Evolutionary conservation across 2,888 invertebrate genomes (phyloP).

Genomic region (Dasysyrphus albostriatus): DNA sequence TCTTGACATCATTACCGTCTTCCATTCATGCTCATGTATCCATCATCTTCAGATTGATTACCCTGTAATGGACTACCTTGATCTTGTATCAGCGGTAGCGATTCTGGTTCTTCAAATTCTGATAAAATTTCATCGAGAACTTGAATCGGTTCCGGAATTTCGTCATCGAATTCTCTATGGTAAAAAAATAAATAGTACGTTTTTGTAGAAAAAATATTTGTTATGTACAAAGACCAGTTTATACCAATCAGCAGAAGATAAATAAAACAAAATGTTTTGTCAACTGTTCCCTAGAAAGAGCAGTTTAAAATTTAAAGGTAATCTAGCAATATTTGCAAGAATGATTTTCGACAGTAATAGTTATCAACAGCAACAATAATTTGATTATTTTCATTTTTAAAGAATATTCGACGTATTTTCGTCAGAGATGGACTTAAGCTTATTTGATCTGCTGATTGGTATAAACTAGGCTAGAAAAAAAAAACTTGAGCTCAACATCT

Average conservation of each 20-base stretch:
- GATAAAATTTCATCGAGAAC: slow-evolving; percentile 94
- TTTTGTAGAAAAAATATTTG: background rate
- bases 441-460: no score
- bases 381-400: no score
- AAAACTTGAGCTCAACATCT: no score
- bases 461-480: no score
- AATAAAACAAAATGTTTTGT: background rate
- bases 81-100: slow-evolving; percentile 81
- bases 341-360: no score
- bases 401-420: no score
- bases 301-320: background rate
- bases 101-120: slow-evolving; percentile 91
- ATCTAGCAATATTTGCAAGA: no score
- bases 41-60: slow-evolving; percentile 95
- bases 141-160: slow-evolving; percentile 94
- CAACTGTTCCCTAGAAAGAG: no score
- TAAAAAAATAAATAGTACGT: background rate
- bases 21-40: slow-evolving; percentile 96
- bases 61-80: slow-evolving; percentile 91
- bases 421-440: no score
- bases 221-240: background rate
- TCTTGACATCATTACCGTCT: slow-evolving; percentile 85
- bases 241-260: background rate
- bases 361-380: no score
- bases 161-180: slow-evolving; percentile 86